A percentile compares a stretch with the other conserved stretches of the same genome.
Conservation (phyloP, 2,797 vertebrate genomes). For the Tinamus major region DNA sequence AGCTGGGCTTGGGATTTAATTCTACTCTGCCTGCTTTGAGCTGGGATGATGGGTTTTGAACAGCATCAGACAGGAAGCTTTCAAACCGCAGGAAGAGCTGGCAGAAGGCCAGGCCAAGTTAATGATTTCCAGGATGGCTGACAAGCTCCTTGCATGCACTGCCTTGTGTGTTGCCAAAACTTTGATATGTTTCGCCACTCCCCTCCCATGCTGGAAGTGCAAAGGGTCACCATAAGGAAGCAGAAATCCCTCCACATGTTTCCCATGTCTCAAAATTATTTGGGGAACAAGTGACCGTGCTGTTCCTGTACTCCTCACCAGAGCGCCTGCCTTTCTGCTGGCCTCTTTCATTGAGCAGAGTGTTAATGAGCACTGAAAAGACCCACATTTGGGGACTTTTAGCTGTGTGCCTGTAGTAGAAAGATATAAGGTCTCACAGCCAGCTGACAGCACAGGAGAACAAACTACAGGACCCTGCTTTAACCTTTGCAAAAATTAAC, state of each 20-base stretch:
- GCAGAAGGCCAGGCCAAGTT: constrained; percentile 32
- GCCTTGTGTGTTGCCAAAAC: background rate
- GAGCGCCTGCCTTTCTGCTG: background rate
- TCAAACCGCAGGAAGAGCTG: constrained; percentile 2
- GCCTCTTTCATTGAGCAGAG: background rate
- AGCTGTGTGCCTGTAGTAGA: background rate
- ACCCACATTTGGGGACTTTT: background rate
- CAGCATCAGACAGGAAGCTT: constrained; percentile 6
- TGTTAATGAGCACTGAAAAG: background rate
- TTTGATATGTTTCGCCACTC: background rate
- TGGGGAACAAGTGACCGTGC: background rate
- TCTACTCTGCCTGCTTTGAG: background rate
- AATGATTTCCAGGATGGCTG: constrained; percentile 51
- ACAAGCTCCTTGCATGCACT: background rate
- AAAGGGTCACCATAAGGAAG: constrained; percentile 9
- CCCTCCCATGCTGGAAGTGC: background rate
- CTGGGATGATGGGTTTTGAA: background rate
- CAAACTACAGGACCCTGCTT: constrained; percentile 12
- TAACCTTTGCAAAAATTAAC: background rate
- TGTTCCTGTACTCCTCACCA: background rate
- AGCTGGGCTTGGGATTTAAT: background rate
- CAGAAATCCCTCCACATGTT: background rate
- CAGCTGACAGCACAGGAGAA: constrained; percentile 12
- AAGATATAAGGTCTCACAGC: constrained; percentile 9
- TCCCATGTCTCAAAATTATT: background rate